These are phyloP conservation scores for Brienomyrus brachyistius DNA, from an alignment of 2,113 vertebrate genomes.

Conservation along the genomic window DNA sequence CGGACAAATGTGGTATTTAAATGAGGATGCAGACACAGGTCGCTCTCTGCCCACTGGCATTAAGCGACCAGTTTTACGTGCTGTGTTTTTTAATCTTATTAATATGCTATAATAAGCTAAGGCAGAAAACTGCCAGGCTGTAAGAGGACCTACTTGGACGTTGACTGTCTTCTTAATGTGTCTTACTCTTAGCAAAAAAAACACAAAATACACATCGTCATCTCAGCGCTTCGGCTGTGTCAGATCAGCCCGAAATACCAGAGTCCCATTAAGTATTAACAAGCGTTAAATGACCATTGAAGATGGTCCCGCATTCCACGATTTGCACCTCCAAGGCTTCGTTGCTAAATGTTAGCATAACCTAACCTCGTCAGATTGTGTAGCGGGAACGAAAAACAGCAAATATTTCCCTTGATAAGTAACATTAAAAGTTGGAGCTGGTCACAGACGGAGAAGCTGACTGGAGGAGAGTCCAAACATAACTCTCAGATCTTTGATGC, in stretches of 20 bases:
- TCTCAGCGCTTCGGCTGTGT: background rate
- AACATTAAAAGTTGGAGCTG: background rate
- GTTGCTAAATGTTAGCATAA: background rate
- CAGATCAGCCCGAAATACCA: background rate
- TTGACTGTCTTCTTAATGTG: background rate
- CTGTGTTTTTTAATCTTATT: slow-evolving; percentile 42
- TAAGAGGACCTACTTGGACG: background rate
- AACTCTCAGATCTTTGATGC: background rate
- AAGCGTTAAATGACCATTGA: background rate
- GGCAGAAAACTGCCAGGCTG: background rate
- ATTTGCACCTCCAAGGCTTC: background rate
- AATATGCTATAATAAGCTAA: background rate
- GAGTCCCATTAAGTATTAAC: slow-evolving; percentile 15
- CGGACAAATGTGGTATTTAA: slow-evolving; percentile 50
- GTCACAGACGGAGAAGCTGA: background rate
- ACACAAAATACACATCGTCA: background rate
- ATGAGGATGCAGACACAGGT: slow-evolving; percentile 45
- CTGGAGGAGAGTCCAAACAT: background rate
- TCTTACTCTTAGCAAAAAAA: background rate
- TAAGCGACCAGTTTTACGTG: slow-evolving; percentile 42
- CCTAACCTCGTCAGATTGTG: background rate
- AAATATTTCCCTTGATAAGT: background rate
- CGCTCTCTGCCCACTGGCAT: slow-evolving; percentile 44
- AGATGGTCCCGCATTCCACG: background rate
- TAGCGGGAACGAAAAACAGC: background rate